These are phyloP conservation scores for Melinaea menophilus DNA, from an alignment of 2,888 invertebrate species.

Conservation along the genomic window DNA sequence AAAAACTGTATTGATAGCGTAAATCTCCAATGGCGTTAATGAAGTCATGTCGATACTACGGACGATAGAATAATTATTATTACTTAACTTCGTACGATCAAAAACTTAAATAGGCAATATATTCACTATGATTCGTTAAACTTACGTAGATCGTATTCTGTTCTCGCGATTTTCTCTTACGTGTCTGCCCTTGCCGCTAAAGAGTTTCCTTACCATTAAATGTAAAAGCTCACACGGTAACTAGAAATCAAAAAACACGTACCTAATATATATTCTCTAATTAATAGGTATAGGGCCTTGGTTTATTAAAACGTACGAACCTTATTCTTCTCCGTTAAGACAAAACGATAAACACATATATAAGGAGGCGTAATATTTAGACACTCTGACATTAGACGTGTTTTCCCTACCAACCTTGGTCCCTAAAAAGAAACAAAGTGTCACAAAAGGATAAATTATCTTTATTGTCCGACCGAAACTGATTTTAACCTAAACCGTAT, in stretches of 20 bases:
- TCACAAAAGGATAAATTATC: no score
- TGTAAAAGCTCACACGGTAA: conserved; percentile 44
- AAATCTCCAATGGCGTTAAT: conserved; percentile 57
- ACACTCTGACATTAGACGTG: conserved; percentile 78
- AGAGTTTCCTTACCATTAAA: conserved; percentile 38
- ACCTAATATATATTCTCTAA: neutral
- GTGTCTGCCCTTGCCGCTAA: conserved; percentile 31
- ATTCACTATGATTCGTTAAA: neutral
- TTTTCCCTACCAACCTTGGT: conserved; percentile 78
- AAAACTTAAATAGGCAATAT: no score
- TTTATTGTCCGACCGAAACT: no score
- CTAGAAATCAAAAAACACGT: conserved; percentile 33
- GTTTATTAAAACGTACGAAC: conserved; percentile 27
- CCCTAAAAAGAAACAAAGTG: conserved; percentile 56
- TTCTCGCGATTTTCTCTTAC: conserved; percentile 41
- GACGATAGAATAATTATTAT: no score
- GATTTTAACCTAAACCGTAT: no score
- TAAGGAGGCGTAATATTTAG: conserved; percentile 59
- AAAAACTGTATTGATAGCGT: conserved; percentile 58
- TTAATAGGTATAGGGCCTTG: neutral
- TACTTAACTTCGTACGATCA: conserved; percentile 12
- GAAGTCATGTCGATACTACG: conserved; percentile 47
- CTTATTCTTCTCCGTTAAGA: conserved; percentile 38
- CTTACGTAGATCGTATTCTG: conserved; percentile 44
- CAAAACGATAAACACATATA: conserved; percentile 41